phyloP scores from a whole-genome alignment of 1,140 invertebrate genomes.

The Pteromalus puparum region DNA sequence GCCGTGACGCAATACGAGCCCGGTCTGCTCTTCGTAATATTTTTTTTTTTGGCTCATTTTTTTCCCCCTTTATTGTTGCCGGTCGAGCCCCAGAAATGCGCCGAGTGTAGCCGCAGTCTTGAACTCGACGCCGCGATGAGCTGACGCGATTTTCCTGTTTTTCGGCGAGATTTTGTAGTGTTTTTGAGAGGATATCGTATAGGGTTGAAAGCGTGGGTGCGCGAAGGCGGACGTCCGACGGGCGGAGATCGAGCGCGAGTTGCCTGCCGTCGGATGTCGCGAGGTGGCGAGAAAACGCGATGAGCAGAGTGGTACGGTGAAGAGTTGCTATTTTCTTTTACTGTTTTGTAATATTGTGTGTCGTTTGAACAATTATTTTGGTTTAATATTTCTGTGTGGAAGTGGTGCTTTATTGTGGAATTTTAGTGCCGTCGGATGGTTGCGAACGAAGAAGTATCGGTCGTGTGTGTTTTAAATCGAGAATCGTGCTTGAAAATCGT shows the following conservation, averaged over 20 bases:
- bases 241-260: not conserved
- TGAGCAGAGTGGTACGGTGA: not conserved
- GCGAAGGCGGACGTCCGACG: not conserved
- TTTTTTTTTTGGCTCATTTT: slow-evolving; percentile 56
- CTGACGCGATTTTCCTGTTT: slow-evolving; percentile 54
- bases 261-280: slow-evolving; percentile 18
- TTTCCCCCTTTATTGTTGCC: slow-evolving; percentile 53
- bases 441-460: not conserved
- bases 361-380: too few relatives aligned
- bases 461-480: too few relatives aligned
- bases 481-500: too few relatives aligned
- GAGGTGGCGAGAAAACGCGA: not conserved
- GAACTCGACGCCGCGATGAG: slow-evolving; percentile 56
- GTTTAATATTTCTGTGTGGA: too few relatives aligned
- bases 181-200: not conserved
- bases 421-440: not conserved
- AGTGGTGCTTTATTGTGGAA: not conserved
- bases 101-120: slow-evolving; percentile 59
- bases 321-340: not conserved
- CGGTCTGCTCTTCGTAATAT: slow-evolving; percentile 30
- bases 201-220: not conserved
- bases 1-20: slow-evolving; percentile 58
- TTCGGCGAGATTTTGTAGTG: not conserved
- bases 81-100: slow-evolving; percentile 50
- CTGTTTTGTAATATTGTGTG: too few relatives aligned